Percentiles rank a stretch among this genome's conserved stretches.
phyloP scores from a whole-genome alignment of 2,797 vertebrate species.

The Peromyscus aztecus region DNA sequence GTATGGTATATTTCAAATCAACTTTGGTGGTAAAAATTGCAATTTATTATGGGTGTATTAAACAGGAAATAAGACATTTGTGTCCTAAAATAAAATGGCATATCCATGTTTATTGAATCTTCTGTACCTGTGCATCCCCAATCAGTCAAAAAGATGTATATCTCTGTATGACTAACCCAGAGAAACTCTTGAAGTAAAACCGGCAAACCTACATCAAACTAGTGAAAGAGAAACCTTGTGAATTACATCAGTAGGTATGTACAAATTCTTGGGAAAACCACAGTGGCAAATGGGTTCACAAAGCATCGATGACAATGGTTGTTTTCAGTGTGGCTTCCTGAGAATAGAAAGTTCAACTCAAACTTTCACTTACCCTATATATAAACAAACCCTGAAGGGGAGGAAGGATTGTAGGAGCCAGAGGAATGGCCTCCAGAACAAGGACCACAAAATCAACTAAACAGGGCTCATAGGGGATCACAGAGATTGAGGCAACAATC shows the following conservation, averaged over 20 bases:
- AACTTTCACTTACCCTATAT: conserved; percentile 7
- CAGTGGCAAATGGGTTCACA: conserved; percentile 37
- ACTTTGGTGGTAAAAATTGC: background rate
- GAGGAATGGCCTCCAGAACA: background rate
- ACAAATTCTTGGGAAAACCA: conserved; percentile 53
- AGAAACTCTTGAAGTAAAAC: conserved; percentile 22
- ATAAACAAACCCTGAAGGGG: background rate
- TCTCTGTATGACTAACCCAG: conserved; percentile 1
- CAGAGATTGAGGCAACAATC: background rate
- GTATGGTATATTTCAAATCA: conserved; percentile 37
- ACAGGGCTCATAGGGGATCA: background rate
- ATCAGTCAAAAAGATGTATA: background rate
- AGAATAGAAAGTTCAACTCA: conserved; percentile 53
- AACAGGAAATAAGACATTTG: conserved; percentile 40
- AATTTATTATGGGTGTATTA: conserved; percentile 30
- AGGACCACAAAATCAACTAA: background rate
- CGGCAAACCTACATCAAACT: background rate
- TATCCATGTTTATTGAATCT: conserved; percentile 34
- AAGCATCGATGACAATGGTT: conserved; percentile 16
- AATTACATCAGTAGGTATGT: conserved; percentile 31
- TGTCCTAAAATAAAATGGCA: conserved; percentile 10
- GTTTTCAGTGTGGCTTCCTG: conserved; percentile 68
- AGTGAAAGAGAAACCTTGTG: conserved; percentile 44
- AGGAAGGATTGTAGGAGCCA: background rate
- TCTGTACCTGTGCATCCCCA: background rate